Evolutionary conservation across 1,140 invertebrate genomes (phyloP).

Genomic region (Charaxes varanes): DNA sequence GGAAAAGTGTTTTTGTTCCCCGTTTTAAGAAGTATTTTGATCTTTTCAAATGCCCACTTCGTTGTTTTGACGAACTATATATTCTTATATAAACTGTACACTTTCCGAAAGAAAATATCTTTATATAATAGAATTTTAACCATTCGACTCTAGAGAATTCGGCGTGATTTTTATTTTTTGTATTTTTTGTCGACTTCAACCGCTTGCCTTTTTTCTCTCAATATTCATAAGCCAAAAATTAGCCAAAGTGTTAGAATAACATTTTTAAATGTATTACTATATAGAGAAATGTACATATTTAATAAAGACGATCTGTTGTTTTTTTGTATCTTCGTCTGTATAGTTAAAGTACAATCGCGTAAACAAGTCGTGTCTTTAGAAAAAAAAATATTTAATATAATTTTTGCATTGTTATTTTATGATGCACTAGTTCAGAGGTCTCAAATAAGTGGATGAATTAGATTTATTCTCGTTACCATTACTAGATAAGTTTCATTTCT

Average conservation of each 20-base stretch:
- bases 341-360: conserved; percentile 28
- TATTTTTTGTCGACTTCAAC: conserved; percentile 20
- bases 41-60: conserved; percentile 38
- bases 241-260: conserved; percentile 43
- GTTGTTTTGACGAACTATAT: conserved; percentile 52
- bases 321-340: conserved; percentile 6
- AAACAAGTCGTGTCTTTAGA: conserved; percentile 49
- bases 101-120: conserved; percentile 30
- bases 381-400: conserved; percentile 23
- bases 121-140: conserved; percentile 10
- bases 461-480: background rate
- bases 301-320: conserved; percentile 9
- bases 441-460: conserved; percentile 3
- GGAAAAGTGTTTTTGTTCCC: too few relatives aligned
- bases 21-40: too few relatives aligned
- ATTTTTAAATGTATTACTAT: conserved; percentile 19
- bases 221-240: conserved; percentile 63
- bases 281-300: conserved; percentile 18
- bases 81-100: conserved; percentile 63
- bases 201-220: conserved; percentile 30
- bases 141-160: conserved; percentile 43
- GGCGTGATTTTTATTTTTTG: conserved; percentile 20
- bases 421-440: conserved; percentile 7
- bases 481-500: background rate
- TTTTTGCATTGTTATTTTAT: conserved; percentile 8